These are phyloP conservation scores for Lypha dubia DNA, from an alignment of 2,888 invertebrate genomes.

Conservation along the genomic window DNA sequence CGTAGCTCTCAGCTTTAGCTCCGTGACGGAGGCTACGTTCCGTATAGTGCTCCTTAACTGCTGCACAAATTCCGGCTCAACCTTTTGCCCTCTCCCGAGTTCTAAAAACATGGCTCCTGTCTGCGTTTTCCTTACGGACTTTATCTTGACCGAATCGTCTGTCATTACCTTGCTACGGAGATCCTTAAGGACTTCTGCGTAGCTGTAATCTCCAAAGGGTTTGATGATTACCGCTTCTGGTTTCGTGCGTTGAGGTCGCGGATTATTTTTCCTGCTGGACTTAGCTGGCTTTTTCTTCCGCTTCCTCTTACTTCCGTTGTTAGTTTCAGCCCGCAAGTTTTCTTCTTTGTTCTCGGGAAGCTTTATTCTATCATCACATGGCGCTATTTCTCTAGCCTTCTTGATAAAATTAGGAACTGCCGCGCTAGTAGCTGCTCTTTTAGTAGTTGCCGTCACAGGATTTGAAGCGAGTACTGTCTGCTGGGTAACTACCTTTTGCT, in stretches of 20 bases:
- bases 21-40: background rate
- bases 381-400: background rate
- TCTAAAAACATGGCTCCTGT: background rate
- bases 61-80: constrained; percentile 3
- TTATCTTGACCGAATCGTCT: background rate
- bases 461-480: background rate
- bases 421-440: background rate
- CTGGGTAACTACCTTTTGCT: background rate
- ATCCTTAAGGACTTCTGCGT: background rate
- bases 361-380: background rate
- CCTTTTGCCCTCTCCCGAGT: background rate
- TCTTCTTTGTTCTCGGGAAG: background rate
- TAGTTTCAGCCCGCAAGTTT: background rate
- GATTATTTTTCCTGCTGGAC: background rate
- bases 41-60: background rate
- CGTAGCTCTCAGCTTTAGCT: background rate
- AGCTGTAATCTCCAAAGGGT: background rate
- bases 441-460: background rate
- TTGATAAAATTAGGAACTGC: background rate
- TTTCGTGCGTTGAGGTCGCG: background rate
- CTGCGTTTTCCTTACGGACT: background rate
- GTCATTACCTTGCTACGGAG: background rate
- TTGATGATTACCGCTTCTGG: background rate
- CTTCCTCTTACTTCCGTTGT: background rate
- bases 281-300: background rate